Evolutionary conservation across 2,113 vertebrate genomes (phyloP), one percentile per base, ranked within the genome.

Genomic region (Pseudorasbora parva): DNA sequence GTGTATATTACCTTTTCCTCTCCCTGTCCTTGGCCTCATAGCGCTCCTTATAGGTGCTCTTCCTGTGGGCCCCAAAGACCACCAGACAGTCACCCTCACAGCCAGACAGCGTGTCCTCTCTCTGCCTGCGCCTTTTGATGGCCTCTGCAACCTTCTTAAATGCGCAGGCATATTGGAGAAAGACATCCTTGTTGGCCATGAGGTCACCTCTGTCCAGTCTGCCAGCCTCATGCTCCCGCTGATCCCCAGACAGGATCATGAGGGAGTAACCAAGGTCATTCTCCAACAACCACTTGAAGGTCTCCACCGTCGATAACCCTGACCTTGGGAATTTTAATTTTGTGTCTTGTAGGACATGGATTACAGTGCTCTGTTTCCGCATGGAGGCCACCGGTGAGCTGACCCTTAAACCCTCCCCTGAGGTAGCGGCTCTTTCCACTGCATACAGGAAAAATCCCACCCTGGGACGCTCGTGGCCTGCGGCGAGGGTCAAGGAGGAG

Each of bases 61-160:
- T 37, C 5, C 5, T 37, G 33, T 37, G 33, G 33, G 6, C 33
- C 33, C 33, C 25, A 75, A 75, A 30, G n/a, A 25, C 72, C 12
- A 75, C 72, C 72, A 51, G 72, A 27, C 47, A 54, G 14, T 54
- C 72, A 15, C 47, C 72, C 72, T 54, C 45, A 75, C 23, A 51
- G 12, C 72, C 72, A 74, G 72, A 12, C 19, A 27, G 5, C 0
- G 43, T 27, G 10, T 41, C 43, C 4, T 74, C 72, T 74, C 72
- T 74, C 45, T 74, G 43, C 3, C 72, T 73, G 71, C 10, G 9
- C 11, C 4, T 45, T 30, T 27, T 51, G 5, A 74, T 51, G 45
- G 72, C 72, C 7, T 51, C 12, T 51, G 72, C 7, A 2, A 30
- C 23, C 23, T 51, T 8, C 33, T 30, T 30, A 3, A 37, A 37